Percentiles rank a stretch among this genome's conserved stretches.
These are phyloP conservation scores for Pelecanoides urinatrix DNA, from an alignment of 2,113 vertebrate species.

Conservation along the genomic window DNA sequence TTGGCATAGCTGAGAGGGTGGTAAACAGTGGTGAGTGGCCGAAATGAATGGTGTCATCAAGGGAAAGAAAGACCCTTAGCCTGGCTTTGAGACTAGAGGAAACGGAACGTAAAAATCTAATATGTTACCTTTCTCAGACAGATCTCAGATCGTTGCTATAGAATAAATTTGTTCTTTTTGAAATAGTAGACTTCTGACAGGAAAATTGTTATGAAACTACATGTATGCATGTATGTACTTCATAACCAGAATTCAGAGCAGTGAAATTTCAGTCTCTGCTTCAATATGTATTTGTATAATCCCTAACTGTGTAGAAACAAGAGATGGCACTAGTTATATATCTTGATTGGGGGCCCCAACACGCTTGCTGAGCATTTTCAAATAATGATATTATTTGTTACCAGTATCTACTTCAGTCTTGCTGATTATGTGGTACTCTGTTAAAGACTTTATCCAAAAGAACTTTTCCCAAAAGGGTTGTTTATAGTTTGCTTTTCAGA, in stretches of 20 bases:
- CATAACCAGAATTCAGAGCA: not conserved
- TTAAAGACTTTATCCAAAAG: not conserved
- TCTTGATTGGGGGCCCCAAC: not conserved
- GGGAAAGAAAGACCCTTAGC: not conserved
- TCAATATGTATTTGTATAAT: not conserved
- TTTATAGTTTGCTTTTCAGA: not conserved
- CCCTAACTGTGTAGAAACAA: not conserved
- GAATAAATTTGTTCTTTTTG: not conserved
- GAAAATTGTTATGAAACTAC: not conserved
- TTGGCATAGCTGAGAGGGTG: not conserved
- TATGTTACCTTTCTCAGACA: not conserved
- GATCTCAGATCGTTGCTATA: fast-evolving
- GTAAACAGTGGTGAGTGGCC: not conserved
- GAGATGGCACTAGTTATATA: fast-evolving
- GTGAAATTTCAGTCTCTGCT: not conserved
- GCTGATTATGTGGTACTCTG: not conserved
- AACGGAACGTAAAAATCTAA: fast-evolving
- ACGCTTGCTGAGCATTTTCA: not conserved
- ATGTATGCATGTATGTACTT: fast-evolving
- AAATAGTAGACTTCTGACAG: not conserved
- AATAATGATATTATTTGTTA: not conserved
- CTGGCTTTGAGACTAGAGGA: not conserved
- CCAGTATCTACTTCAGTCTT: not conserved
- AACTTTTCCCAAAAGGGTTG: not conserved
- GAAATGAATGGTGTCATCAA: not conserved